Evolutionary conservation across 2,797 vertebrate species (phyloP).

Genomic region (Odontamblyopus lacepedii): DNA sequence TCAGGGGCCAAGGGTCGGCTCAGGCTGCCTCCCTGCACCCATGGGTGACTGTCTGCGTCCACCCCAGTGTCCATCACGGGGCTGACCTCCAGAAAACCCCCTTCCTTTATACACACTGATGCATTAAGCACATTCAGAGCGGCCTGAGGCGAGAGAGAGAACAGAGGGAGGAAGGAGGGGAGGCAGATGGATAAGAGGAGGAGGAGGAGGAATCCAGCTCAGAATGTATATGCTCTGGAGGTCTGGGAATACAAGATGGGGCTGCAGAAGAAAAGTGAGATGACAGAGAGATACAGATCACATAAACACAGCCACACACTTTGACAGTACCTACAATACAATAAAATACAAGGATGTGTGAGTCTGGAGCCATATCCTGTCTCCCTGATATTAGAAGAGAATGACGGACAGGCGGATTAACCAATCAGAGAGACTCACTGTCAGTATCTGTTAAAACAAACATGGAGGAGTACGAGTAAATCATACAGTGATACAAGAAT

Average conservation of each 20-base stretch:
- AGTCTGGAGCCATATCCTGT: no score
- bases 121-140: slow-evolving; percentile 19
- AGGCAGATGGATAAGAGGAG: slow-evolving; percentile 16
- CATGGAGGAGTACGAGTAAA: no score
- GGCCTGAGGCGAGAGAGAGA: slow-evolving; percentile 5
- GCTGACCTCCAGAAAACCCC: slow-evolving; percentile 40
- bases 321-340: no score
- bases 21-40: slow-evolving; percentile 22
- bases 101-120: slow-evolving; percentile 1
- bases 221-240: slow-evolving; percentile 2
- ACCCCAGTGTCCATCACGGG: slow-evolving; percentile 43
- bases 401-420: no score
- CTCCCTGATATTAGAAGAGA: no score
- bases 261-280: slow-evolving; percentile 17
- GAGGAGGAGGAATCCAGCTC: not conserved
- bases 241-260: slow-evolving; percentile 22
- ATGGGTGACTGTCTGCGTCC: slow-evolving; percentile 40
- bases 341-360: no score
- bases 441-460: no score
- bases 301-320: slow-evolving; percentile 22
- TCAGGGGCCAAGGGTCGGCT: slow-evolving; percentile 16
- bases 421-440: no score
- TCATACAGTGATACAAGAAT: no score
- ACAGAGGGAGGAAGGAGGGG: not conserved
- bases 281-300: slow-evolving; percentile 27